Evolutionary conservation across 2,113 vertebrate genomes (phyloP), one percentile per base, ranked within the genome.

Genomic region (Oreocharis arfaki): DNA sequence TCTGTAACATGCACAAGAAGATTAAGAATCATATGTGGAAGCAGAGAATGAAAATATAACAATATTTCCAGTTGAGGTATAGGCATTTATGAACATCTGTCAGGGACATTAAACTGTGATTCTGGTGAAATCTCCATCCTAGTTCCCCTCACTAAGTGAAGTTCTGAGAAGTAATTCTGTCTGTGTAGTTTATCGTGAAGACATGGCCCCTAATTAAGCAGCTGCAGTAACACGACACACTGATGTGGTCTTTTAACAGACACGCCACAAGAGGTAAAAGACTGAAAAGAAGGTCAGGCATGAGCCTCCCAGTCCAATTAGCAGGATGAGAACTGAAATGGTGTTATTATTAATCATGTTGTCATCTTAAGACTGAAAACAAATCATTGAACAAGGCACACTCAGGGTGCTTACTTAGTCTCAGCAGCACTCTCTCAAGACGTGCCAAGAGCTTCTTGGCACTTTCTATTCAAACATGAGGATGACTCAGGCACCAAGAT

Each of bases 321-420:
- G 77, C 47, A 89, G 60, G 61, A 84, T 71, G 19, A 87, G 70
- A 90, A 91, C 52, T 70, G 61, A 96, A 94, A 92, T 77, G n/a
- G n/a, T n/a, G 28, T 84, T 89, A 74, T 87, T 94, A 96, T 92
- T 87, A 85, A 78, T 76, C 35, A 28, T 65, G 59, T 26, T 90
- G 69, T 78, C n/a, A 56, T 47, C 28, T 84, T 79, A 76, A 73
- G 24, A 67, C 11, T 53, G 41, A 83, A 57, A 28, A 50, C 33
- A 83, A 90, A 84, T 50, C 76, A 74, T 67, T 65, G 60, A 88
- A 60, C 32, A 86, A 90, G 89, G 47, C 18, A 65, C 18, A n/a
- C 24, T 93, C 50, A 67, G 0, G 1, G n/a, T 76, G 7, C 26
- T 84, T 74, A 57, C 39, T n/a, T 57, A 9, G 33, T 78, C 65